A percentile compares a stretch with the other conserved stretches of the same genome.
Evolutionary conservation across 2,888 invertebrate species (phyloP).

Genomic region (Pomacea canaliculata): DNA sequence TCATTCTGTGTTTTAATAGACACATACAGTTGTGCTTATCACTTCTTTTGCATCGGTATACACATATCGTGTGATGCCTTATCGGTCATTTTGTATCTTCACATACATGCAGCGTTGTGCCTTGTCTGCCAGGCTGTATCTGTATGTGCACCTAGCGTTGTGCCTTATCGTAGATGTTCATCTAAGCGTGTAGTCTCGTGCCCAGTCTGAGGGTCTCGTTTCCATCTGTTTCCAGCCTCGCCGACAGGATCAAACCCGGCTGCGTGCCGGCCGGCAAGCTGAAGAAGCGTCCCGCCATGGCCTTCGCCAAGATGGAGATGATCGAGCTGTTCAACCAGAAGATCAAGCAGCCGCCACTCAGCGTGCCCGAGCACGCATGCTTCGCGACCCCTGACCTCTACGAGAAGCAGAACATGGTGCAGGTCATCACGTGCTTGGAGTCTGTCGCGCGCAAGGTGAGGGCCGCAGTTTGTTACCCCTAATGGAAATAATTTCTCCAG

Average conservation of each 20-base stretch:
- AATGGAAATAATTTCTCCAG: too few species aligned
- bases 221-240: conserved; percentile 75
- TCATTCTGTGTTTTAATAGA: too few species aligned
- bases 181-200: background rate
- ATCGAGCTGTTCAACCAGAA: conserved; percentile 86
- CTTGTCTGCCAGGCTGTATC: too few species aligned
- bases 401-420: conserved; percentile 95
- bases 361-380: conserved; percentile 92
- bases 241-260: conserved; percentile 86
- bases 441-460: conserved; percentile 78
- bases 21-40: too few species aligned
- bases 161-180: background rate
- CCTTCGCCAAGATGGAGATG: conserved; percentile 92
- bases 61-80: too few species aligned
- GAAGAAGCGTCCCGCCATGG: conserved; percentile 56
- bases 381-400: conserved; percentile 98
- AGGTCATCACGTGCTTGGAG: conserved; percentile 94
- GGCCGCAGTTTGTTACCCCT: background rate
- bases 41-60: too few species aligned
- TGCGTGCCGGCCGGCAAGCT: conserved; percentile 31
- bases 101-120: too few species aligned
- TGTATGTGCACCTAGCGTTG: background rate
- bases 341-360: conserved; percentile 75
- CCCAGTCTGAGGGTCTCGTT: background rate
- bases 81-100: too few species aligned